These are phyloP conservation scores for Vidua macroura DNA, from an alignment of 2,113 vertebrate species.

Conservation along the genomic window DNA sequence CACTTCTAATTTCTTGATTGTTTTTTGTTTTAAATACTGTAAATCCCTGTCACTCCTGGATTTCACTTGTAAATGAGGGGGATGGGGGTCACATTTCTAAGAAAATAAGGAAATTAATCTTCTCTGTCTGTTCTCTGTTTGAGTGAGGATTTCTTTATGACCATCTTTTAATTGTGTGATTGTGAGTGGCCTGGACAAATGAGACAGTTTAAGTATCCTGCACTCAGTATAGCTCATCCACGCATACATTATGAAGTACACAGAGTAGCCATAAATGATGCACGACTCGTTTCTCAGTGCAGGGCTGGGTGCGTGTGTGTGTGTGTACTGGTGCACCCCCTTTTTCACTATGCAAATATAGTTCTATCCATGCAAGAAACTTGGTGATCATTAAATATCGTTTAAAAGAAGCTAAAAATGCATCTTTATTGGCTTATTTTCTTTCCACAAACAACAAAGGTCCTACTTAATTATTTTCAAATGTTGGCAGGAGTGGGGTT, in stretches of 20 bases:
- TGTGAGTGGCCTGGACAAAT: neutral
- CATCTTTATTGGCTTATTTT: neutral
- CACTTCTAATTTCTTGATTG: neutral
- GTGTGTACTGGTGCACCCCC: neutral
- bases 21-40: neutral
- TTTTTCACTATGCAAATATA: neutral
- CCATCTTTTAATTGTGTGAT: neutral
- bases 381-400: neutral
- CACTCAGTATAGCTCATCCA: neutral
- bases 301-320: neutral
- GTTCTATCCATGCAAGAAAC: neutral
- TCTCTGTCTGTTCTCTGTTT: neutral
- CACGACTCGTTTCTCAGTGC: neutral
- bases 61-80: neutral
- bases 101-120: neutral
- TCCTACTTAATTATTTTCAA: constrained; percentile 17
- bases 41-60: neutral
- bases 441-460: neutral
- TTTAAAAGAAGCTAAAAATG: constrained; percentile 2
- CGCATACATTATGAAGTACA: neutral
- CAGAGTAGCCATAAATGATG: constrained; percentile 2
- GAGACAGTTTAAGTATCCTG: neutral
- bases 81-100: rapidly evolving
- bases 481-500: neutral
- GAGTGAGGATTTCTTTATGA: neutral